phyloP scores from a whole-genome alignment of 2,888 invertebrate species.

The Lasioglossum marginatum region DNA sequence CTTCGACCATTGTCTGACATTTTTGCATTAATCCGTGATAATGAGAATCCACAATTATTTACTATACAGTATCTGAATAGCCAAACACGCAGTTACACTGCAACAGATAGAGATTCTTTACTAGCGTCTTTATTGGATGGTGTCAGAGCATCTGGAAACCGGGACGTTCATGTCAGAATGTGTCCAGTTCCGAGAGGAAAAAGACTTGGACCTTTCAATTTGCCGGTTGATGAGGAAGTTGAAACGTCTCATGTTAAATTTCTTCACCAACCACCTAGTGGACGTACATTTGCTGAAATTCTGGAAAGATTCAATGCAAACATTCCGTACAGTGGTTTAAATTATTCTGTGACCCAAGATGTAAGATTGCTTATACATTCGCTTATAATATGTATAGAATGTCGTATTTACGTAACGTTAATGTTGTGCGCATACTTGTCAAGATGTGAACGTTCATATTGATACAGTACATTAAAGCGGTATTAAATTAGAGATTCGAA shows the following conservation, averaged over 20 bases:
- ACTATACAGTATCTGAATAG: slow-evolving; percentile 97
- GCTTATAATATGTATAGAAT: slow-evolving; percentile 15
- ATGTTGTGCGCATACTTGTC: slow-evolving; percentile 2
- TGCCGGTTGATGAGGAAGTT: slow-evolving; percentile 97
- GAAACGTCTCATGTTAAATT: slow-evolving; percentile 96
- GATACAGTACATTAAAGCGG: slow-evolving; percentile 73
- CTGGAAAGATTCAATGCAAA: slow-evolving; percentile 98
- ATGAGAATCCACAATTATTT: slow-evolving; percentile 96
- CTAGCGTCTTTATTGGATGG: slow-evolving; percentile 98
- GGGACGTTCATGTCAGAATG: slow-evolving; percentile 97
- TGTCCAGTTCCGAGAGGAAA: slow-evolving; percentile 93
- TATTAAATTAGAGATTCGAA: slow-evolving; percentile 31
- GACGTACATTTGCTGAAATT: slow-evolving; percentile 90
- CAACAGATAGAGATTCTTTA: slow-evolving; percentile 98
- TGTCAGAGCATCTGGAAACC: slow-evolving; percentile 97
- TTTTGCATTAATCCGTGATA: slow-evolving; percentile 95
- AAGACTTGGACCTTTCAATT: slow-evolving; percentile 94
- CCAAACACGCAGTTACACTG: slow-evolving; percentile 93
- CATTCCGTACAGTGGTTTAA: slow-evolving; percentile 98
- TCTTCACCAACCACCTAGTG: slow-evolving; percentile 88
- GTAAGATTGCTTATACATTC: slow-evolving; percentile 87
- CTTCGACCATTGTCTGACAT: slow-evolving; percentile 93
- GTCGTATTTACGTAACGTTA: neutral
- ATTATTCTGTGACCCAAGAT: slow-evolving; percentile 98
- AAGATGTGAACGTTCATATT: slow-evolving; percentile 20